phyloP scores from a whole-genome alignment of 2,888 invertebrate genomes.

The Rotaria sp. region DNA sequence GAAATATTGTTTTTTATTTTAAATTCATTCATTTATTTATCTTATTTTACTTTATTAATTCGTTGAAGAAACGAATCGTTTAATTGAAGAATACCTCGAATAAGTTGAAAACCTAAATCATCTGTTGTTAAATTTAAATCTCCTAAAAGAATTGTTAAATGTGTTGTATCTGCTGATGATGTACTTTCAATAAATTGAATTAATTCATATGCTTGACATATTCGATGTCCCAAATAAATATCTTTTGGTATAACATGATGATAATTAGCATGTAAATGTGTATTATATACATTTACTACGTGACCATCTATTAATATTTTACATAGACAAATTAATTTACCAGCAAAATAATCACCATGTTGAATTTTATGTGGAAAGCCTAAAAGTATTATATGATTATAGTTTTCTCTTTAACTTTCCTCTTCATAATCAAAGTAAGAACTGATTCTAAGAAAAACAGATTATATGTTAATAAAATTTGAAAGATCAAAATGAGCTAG shows the following conservation, averaged over 20 bases:
- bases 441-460: too few species aligned
- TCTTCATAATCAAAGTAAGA: too few species aligned
- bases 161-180: slow-evolving; percentile 66
- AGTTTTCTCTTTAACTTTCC: too few species aligned
- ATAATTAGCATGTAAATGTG: slow-evolving; percentile 78
- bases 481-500: too few species aligned
- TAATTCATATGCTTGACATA: slow-evolving; percentile 84
- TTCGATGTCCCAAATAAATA: slow-evolving; percentile 78
- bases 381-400: background rate
- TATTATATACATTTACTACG: slow-evolving; percentile 75
- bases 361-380: slow-evolving; percentile 80
- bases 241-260: slow-evolving; percentile 77
- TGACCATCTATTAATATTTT: slow-evolving; percentile 56
- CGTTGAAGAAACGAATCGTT: background rate
- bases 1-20: background rate
- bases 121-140: slow-evolving; percentile 85
- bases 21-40: background rate
- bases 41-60: slow-evolving; percentile 14
- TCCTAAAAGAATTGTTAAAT: slow-evolving; percentile 78
- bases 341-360: slow-evolving; percentile 98
- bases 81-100: slow-evolving; percentile 57
- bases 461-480: too few species aligned
- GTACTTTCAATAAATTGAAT: slow-evolving; percentile 74
- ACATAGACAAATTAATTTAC: slow-evolving; percentile 66
- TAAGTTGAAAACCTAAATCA: slow-evolving; percentile 59